phyloP scores from a whole-genome alignment of 2,113 vertebrate genomes.

The Cettia cetti region DNA sequence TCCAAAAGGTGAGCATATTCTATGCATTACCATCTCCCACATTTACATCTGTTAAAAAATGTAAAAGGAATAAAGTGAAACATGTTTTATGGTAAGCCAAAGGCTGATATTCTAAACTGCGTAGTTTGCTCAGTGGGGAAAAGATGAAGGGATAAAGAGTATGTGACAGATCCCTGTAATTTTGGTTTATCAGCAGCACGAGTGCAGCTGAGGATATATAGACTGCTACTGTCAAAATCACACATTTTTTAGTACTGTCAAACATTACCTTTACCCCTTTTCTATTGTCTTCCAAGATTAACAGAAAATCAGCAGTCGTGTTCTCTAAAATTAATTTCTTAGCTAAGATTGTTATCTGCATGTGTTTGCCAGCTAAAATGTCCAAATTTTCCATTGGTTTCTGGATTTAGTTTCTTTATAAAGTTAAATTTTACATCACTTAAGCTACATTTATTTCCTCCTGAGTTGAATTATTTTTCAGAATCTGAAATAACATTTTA shows the following conservation, averaged over 20 bases:
- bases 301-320: neutral
- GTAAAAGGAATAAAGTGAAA: neutral
- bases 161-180: neutral
- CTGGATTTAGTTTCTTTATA: neutral
- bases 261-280: neutral
- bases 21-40: rapidly evolving
- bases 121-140: neutral
- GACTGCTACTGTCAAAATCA: neutral
- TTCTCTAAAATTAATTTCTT: neutral
- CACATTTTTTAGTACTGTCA: neutral
- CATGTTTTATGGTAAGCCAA: neutral
- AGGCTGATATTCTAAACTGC: neutral
- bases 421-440: neutral
- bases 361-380: neutral
- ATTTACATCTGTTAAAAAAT: neutral
- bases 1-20: neutral
- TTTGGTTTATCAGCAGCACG: neutral
- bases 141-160: neutral
- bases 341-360: neutral
- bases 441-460: neutral
- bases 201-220: neutral
- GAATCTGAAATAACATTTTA: neutral
- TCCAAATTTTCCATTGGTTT: neutral
- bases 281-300: neutral
- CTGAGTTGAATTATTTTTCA: neutral